Percentiles rank a stretch among this genome's conserved stretches.
Conservation (phyloP, 2,888 invertebrate species). For the Agonopterix alstromeriana region DNA sequence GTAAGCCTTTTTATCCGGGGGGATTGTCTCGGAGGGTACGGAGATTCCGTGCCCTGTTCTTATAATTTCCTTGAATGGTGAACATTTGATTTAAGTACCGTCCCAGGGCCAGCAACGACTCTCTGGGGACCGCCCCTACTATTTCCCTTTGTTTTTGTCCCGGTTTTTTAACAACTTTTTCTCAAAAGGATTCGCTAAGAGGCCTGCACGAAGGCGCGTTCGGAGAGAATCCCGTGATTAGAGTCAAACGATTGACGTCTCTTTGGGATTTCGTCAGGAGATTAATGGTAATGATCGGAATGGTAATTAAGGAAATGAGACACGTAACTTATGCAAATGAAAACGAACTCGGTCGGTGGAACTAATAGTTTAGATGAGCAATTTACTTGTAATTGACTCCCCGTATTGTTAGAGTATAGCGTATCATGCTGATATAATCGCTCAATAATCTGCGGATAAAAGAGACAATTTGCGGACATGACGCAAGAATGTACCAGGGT, state of each 20-base stretch:
- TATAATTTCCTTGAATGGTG: slow-evolving; percentile 72
- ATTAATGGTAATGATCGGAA: slow-evolving; percentile 56
- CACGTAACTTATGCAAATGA: slow-evolving; percentile 26
- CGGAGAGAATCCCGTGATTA: slow-evolving; percentile 58
- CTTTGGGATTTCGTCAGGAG: slow-evolving; percentile 45
- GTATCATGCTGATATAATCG: background rate
- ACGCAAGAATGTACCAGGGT: slow-evolving; percentile 3
- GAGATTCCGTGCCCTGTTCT: slow-evolving; percentile 61
- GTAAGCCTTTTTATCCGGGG: slow-evolving; percentile 56
- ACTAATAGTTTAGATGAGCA: no score
- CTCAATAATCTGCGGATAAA: no score
- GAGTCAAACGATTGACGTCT: slow-evolving; percentile 54
- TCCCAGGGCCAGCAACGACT: slow-evolving; percentile 64
- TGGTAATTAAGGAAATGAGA: slow-evolving; percentile 60
- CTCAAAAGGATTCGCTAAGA: slow-evolving; percentile 58
- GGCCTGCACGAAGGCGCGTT: slow-evolving; percentile 45
- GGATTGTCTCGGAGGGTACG: slow-evolving; percentile 42
- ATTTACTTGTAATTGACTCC: no score
- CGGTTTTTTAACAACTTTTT: slow-evolving; percentile 65
- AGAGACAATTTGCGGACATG: background rate
- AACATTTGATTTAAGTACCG: slow-evolving; percentile 74
- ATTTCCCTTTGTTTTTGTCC: slow-evolving; percentile 69
- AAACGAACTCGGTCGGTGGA: background rate
- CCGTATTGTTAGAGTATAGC: no score
- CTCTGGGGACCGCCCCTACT: slow-evolving; percentile 66